These are phyloP conservation scores for Ictalurus furcatus DNA, from an alignment of 2,113 vertebrate species.

Conservation along the genomic window DNA sequence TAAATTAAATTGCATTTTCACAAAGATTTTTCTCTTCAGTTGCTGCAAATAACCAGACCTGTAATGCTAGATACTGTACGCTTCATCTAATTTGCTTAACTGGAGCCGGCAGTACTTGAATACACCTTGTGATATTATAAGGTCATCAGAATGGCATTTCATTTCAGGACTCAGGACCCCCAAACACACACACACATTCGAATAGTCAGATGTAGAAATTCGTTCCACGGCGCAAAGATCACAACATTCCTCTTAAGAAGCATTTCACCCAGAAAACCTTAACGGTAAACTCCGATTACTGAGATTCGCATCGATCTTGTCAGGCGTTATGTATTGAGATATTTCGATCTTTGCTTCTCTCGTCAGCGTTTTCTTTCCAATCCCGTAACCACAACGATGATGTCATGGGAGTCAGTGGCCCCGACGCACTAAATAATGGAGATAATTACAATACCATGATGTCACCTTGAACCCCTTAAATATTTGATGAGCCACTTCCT, in stretches of 20 bases:
- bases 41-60: conserved; percentile 12
- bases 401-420: conserved; percentile 52
- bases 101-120: background rate
- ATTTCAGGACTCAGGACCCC: background rate
- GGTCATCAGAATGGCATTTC: background rate
- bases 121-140: background rate
- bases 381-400: conserved; percentile 46
- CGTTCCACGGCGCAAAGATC: background rate
- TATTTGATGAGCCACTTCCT: conserved; percentile 61
- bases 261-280: background rate
- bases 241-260: background rate
- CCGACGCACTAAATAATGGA: conserved; percentile 55
- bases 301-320: background rate
- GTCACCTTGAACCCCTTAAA: conserved; percentile 62
- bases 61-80: background rate
- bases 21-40: conserved; percentile 9
- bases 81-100: background rate
- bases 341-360: background rate
- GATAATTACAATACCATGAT: conserved; percentile 60
- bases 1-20: background rate
- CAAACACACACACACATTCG: too few relatives aligned
- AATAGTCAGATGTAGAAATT: too few relatives aligned
- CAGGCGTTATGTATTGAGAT: background rate
- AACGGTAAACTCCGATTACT: background rate
- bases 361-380: conserved; percentile 29